Evolutionary conservation across 2,797 vertebrate genomes (phyloP).

Genomic region (Manis javanica): DNA sequence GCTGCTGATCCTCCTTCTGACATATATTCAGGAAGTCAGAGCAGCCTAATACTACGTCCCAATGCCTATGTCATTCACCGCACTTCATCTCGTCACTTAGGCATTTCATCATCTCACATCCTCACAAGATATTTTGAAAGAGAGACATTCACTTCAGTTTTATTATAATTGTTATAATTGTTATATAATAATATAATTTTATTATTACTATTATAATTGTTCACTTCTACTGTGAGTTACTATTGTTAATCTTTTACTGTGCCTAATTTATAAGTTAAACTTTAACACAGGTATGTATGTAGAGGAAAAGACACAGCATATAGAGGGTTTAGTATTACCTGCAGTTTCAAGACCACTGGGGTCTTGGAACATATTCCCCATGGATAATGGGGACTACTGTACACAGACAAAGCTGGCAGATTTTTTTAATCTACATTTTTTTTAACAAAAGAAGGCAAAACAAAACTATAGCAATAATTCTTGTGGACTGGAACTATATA

Average conservation of each 20-base stretch:
- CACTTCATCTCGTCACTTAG: background rate
- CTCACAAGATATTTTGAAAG: background rate
- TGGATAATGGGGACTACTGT: background rate
- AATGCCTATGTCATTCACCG: background rate
- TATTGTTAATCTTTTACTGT: background rate
- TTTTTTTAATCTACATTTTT: conserved; percentile 22
- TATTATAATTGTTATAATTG: background rate
- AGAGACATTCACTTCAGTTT: background rate
- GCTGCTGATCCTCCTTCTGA: background rate
- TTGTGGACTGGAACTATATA: conserved; percentile 43
- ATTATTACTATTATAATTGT: background rate
- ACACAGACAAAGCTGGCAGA: background rate
- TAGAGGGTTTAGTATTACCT: background rate
- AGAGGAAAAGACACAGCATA: background rate
- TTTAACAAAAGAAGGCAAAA: conserved; percentile 55
- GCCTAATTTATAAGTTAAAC: background rate
- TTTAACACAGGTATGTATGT: background rate
- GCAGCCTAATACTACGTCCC: background rate
- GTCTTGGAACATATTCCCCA: background rate
- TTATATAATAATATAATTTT: background rate
- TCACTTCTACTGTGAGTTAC: background rate
- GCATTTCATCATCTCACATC: background rate
- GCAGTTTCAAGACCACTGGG: too few relatives aligned
- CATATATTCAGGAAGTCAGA: background rate
- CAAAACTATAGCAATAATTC: conserved; percentile 64